phyloP scores from a whole-genome alignment of 2,113 vertebrate genomes.

The Leptodactylus fuscus region DNA sequence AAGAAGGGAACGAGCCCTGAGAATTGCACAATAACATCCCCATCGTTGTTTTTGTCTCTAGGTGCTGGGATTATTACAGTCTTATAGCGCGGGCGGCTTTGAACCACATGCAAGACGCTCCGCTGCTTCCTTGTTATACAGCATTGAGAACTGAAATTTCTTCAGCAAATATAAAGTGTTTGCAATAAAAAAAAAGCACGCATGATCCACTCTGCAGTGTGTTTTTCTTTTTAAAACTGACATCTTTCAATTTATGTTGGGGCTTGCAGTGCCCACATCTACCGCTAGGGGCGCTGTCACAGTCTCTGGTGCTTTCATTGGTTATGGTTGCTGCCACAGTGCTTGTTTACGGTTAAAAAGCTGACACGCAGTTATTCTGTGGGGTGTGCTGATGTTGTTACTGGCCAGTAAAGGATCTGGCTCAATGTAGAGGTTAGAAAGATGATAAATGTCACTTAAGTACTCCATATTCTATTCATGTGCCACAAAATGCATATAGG shows the following conservation, averaged over 20 bases:
- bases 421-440: constrained; percentile 68
- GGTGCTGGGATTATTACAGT: constrained; percentile 66
- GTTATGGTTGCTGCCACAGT: constrained; percentile 33
- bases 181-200: constrained; percentile 54
- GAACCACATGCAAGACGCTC: constrained; percentile 74
- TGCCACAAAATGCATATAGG: constrained; percentile 37
- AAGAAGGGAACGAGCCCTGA: constrained; percentile 75
- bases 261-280: background rate
- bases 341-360: constrained; percentile 36
- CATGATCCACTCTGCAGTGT: constrained; percentile 63
- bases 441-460: constrained; percentile 51
- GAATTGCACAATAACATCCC: constrained; percentile 68
- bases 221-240: constrained; percentile 61
- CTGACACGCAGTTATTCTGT: background rate
- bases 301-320: constrained; percentile 55
- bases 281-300: constrained; percentile 59
- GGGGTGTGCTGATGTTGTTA: constrained; percentile 38
- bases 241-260: background rate
- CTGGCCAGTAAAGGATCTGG: background rate
- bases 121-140: constrained; percentile 67
- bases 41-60: constrained; percentile 37
- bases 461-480: constrained; percentile 10
- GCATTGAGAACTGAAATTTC: constrained; percentile 65
- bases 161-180: constrained; percentile 68
- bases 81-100: constrained; percentile 67